Evolutionary conservation across 2,797 vertebrate species (phyloP), one percentile per base, ranked within the genome.

Genomic region (Ciconia nigra): DNA sequence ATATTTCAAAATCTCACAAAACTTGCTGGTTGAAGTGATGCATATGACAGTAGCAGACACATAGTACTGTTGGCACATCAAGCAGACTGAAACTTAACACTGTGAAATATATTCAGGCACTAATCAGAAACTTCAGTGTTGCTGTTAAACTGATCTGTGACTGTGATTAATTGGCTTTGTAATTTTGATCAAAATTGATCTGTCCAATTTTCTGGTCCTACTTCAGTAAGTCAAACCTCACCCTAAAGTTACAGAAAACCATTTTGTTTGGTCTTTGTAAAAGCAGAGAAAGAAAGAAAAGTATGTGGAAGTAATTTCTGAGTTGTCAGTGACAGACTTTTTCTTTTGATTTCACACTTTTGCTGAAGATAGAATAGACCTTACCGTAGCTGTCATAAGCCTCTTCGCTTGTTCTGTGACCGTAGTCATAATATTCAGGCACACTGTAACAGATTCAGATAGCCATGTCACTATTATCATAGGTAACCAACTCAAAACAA

Each of bases 341-440:
- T 95, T 95, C 54, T 62, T 96, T 89, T 91, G 63, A 96, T 98
- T 97, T 97, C 86, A 94, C 46, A 67, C 33, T 81, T 87, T 84
- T 90, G 83, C 83, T 83, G 94, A 96, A 97, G 91, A 96, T 10
- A 95, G 91, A 97, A 94, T 86, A 86, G 71, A 84, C 87, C 99
- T 99, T 99, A 99, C 99, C 99, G 58, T 99, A 99, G 98, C 98
- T 99, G 98, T 99, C 99, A 97, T 99, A 99, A 97, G 98, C 97
- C 87, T 99, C 99, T 92, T 99, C 99, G 62, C 97, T 99, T 97
- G 98, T 98, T 97, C 98, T 98, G 6, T 99, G 99, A 98, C 99
- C 98, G 6, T 99, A 99, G 97, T 99, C 99, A 89, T 99, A 99
- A 98, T 99, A 99, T 92, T 99, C 99, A 97, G 99, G 99, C 97